phyloP scores from a whole-genome alignment of 2,113 vertebrate genomes.

The Salvator merianae region DNA sequence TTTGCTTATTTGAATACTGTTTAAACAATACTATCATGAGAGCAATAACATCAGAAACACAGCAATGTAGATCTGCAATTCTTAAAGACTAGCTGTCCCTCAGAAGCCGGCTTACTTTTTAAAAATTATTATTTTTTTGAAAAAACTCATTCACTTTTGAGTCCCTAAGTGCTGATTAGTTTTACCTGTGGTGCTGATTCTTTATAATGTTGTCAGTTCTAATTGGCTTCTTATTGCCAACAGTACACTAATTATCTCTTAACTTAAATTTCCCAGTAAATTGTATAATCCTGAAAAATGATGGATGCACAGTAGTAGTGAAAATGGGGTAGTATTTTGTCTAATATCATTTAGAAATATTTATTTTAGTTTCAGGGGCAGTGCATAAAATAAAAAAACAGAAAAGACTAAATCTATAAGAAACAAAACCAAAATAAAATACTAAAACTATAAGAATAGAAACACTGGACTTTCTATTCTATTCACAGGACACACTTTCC shows the following conservation, averaged over 20 bases:
- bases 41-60: neutral
- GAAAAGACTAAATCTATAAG: too few relatives aligned
- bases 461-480: too few relatives aligned
- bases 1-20: too few relatives aligned
- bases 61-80: neutral
- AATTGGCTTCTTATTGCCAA: conserved; percentile 27
- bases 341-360: too few relatives aligned
- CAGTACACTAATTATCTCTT: conserved; percentile 28
- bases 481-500: too few relatives aligned
- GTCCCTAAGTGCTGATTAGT: conserved; percentile 12
- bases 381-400: too few relatives aligned
- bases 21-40: neutral
- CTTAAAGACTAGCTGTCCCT: neutral
- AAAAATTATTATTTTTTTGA: neutral
- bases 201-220: conserved; percentile 31
- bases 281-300: neutral
- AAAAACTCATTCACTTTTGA: neutral
- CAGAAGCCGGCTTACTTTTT: neutral
- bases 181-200: conserved; percentile 18
- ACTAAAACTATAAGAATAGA: too few relatives aligned
- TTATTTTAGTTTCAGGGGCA: too few relatives aligned
- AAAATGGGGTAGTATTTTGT: neutral
- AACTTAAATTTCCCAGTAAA: conserved; percentile 17
- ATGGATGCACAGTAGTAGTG: neutral
- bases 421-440: too few relatives aligned